Evolutionary conservation across 2,113 vertebrate genomes (phyloP).

Genomic region (Sialia sialis): DNA sequence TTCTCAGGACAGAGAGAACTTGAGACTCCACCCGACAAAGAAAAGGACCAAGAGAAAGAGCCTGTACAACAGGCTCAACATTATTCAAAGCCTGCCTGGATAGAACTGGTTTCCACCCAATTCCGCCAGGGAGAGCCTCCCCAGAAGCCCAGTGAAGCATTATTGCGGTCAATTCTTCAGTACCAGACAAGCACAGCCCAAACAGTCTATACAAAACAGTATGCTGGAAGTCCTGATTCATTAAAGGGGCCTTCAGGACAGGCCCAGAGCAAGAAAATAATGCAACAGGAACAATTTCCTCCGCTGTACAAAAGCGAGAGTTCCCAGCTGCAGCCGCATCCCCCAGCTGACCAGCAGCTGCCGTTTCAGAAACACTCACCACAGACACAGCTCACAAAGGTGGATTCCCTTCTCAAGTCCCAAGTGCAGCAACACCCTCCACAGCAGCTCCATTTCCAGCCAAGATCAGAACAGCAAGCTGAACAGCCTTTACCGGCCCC

Average conservation of each 20-base stretch:
- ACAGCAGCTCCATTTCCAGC: constrained; percentile 67
- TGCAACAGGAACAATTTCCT: constrained; percentile 61
- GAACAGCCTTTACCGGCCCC: constrained; percentile 63
- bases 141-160: constrained; percentile 64
- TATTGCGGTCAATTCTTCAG: constrained; percentile 65
- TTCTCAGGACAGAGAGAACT: constrained; percentile 48
- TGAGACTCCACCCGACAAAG: constrained; percentile 27
- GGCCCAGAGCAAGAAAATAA: constrained; percentile 62
- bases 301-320: constrained; percentile 36
- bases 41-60: constrained; percentile 67
- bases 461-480: constrained; percentile 53
- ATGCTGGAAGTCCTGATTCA: constrained; percentile 71
- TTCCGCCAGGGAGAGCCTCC: constrained; percentile 56
- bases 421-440: constrained; percentile 53
- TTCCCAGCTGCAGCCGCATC: constrained; percentile 64
- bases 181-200: constrained; percentile 65
- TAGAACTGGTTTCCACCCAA: constrained; percentile 75
- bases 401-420: constrained; percentile 60
- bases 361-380: constrained; percentile 62
- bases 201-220: constrained; percentile 70
- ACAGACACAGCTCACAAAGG: constrained; percentile 24
- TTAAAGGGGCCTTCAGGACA: constrained; percentile 67
- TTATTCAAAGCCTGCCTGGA: constrained; percentile 78
- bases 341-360: constrained; percentile 76
- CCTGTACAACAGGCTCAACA: constrained; percentile 40